Evolutionary conservation across 2,888 invertebrate species (phyloP), one percentile per base, ranked within the genome.

Genomic region (Acronicta aceris): DNA sequence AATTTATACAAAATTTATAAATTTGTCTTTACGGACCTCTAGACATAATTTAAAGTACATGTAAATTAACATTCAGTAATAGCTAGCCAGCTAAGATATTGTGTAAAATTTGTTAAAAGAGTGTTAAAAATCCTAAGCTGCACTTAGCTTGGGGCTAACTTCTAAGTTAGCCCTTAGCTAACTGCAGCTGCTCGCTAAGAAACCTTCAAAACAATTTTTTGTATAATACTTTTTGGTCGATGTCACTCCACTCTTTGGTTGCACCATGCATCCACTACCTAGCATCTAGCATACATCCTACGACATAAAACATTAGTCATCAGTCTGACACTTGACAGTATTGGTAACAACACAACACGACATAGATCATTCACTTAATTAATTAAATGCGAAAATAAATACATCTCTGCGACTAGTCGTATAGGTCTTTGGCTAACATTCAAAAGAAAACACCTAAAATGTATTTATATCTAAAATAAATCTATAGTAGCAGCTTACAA

Each of bases 381-480:
- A 71, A 82, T 78, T 87, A 89, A 89, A 91, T 89, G 89, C 90
- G 79, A 81, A 83, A 75, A 70, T 88, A 88, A 88, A 89, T 88
- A 89, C 81, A 78, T 74, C 49, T 86, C 81, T 81, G 79, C 91
- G 93, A 94, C 93, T 94, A 94, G 93, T 83, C 78, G 83, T 85
- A 81, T 81, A 87, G 78, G 85, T 93, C 94, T 94, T 94, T 94
- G 93, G 94, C 88, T 89, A 89, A 83, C 88, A 85, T 90, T 85
- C 57, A 62, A 69, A 76, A 59, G 59, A 76, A 74, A 77, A 76
- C 55, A 71, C 47, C 62, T 65, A 74, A 59, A 67, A 68, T 66
- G 60, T 68, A 68, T 76, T 68, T 61, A 68, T 65, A 67, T 56
- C 60, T 51, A 68, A 21, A 60, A 65, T 25, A 68, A 61, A 53